Evolutionary conservation across 2,113 vertebrate genomes (phyloP), one percentile per base, ranked within the genome.

Genomic region (Dasyornis broadbenti): DNA sequence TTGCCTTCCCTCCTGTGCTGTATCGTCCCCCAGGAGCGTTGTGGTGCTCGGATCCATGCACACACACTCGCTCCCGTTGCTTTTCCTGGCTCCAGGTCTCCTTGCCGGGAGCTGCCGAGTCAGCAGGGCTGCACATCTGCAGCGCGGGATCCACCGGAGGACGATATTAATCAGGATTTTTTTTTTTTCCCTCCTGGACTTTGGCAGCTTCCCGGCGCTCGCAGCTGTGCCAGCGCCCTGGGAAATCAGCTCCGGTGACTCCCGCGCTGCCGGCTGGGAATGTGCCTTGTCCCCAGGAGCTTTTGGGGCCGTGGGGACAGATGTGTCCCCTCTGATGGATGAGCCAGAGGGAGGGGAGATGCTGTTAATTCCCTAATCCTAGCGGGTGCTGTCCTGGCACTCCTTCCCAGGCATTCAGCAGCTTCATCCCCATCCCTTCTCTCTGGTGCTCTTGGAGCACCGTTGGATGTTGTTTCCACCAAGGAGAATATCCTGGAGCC

Each of bases 41-140:
- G 33, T 31, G 59, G 24, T 1, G 1, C 10, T 2, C 0, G 2
- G 57, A 35, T 73, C 81, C 0, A 0, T 10, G n/a, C 66, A n/a
- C 75, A 37, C 4, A 0, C 4, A 1, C 56, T 54, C 2, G 0
- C 11, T 87, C 61, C 65, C 1, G 0, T 8, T 0, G 3, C 23
- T 76, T 82, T 84, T 72, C 45, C 76, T 8, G 8, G 92, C 93
- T 90, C 77, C 4, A 2, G 37, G 63, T 90, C 77, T 91, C 91
- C 73, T 85, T 56, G 66, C 15, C 1, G 37, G 95, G 82, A 95
- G 82, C 72, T 95, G 95, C 93, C 6, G 73, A 85, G 69, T 96
- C 96, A 97, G 94, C 91, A 84, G 90, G 90, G 44, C 69, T 17
- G 88, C 91, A 85, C 95, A 96, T 95, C 95, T 96, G 96, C 80